Percentiles rank a stretch among this genome's conserved stretches.
These are phyloP conservation scores for Calyptommatus sinebrachiatus DNA, from an alignment of 2,113 vertebrate species.

Conservation along the genomic window DNA sequence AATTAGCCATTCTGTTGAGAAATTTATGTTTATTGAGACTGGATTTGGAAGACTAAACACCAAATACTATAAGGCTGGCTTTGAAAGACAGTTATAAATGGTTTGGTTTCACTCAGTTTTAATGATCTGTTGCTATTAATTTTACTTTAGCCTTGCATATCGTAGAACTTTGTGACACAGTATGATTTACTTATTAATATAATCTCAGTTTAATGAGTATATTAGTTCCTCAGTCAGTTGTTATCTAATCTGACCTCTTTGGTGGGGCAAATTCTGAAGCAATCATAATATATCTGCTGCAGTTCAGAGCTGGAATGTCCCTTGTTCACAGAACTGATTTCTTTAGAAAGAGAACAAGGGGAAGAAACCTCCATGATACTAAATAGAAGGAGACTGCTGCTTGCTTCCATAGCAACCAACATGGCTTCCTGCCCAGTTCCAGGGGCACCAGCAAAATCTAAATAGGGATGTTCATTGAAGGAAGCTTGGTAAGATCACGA, in stretches of 20 bases:
- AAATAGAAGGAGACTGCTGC: slow-evolving; percentile 26
- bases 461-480: slow-evolving; percentile 10
- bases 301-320: not conserved
- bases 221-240: not conserved
- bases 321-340: not conserved
- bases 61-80: not conserved
- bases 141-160: not conserved
- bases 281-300: not conserved
- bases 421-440: slow-evolving; percentile 25
- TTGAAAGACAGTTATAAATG: not conserved
- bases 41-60: not conserved
- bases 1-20: not conserved
- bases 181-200: not conserved
- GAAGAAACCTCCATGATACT: slow-evolving; percentile 3
- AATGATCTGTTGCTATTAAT: not conserved
- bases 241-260: not conserved
- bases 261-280: not conserved
- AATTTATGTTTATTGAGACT: not conserved
- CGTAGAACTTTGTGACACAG: not conserved
- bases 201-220: not conserved
- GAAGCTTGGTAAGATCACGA: slow-evolving; percentile 3
- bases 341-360: slow-evolving; percentile 6
- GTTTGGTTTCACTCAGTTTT: not conserved
- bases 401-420: slow-evolving; percentile 23
- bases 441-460: slow-evolving; percentile 20